A percentile compares a stretch with the other conserved stretches of the same genome.
These are phyloP conservation scores for Drosophila chauvacae DNA, from an alignment of 1,140 invertebrate genomes.

Conservation along the genomic window DNA sequence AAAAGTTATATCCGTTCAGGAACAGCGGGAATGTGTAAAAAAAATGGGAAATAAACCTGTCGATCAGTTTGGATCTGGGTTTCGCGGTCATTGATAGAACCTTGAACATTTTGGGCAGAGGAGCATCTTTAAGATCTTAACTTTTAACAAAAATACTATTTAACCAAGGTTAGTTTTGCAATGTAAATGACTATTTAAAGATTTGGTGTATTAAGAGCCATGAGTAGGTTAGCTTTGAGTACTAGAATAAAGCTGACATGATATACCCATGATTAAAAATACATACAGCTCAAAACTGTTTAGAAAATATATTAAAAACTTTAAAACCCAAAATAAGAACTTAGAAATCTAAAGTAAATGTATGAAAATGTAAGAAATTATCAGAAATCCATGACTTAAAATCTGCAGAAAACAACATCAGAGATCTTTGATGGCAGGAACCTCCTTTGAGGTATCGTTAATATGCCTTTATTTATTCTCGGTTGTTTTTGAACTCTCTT, in stretches of 20 bases:
- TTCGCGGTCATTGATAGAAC: slow-evolving; percentile 5
- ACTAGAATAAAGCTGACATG: not conserved
- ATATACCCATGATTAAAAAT: too few species aligned
- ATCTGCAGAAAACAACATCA: not conserved
- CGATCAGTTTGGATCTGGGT: slow-evolving; percentile 13
- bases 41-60: slow-evolving; percentile 16
- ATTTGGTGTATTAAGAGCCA: not conserved
- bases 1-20: slow-evolving; percentile 42
- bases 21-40: slow-evolving; percentile 19
- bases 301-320: not conserved
- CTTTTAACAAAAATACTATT: too few species aligned
- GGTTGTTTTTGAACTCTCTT: slow-evolving; percentile 26
- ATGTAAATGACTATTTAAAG: too few species aligned
- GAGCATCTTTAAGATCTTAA: too few species aligned
- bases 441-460: slow-evolving; percentile 8
- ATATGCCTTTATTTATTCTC: slow-evolving; percentile 26
- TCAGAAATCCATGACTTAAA: not conserved
- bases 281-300: rapidly evolving
- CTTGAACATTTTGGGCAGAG: not conserved
- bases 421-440: slow-evolving; percentile 1
- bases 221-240: not conserved
- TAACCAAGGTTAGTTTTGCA: not conserved
- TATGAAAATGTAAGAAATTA: not conserved
- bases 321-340: not conserved
- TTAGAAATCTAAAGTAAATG: not conserved